Evolutionary conservation across 35 echinoderm and acorn worm genomes (phyloP).

Genomic region (Apostichopus californicus): DNA sequence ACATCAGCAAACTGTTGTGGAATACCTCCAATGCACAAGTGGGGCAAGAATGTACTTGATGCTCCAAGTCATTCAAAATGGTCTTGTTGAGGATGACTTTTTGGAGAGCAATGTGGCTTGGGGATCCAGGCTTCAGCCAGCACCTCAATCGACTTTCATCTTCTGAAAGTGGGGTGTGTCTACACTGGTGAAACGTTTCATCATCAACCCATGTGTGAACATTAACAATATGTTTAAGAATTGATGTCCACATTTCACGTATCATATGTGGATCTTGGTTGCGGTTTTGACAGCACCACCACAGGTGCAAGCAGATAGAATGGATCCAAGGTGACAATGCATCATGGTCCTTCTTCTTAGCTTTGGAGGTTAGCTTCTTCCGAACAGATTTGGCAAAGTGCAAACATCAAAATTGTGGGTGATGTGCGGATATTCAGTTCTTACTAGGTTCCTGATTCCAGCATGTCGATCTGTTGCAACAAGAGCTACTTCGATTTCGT

Average conservation of each 20-base stretch:
- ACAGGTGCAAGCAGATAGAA: no score
- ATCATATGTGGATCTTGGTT: background rate
- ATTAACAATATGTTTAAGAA: background rate
- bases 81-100: background rate
- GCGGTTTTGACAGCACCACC: no score
- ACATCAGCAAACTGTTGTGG: constrained; percentile 24
- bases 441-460: background rate
- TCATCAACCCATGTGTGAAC: no score
- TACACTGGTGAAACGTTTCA: no score
- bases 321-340: no score
- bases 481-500: background rate
- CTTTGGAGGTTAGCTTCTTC: no score
- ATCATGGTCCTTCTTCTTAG: no score
- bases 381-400: constrained; percentile 50
- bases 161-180: no score
- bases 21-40: constrained; percentile 22
- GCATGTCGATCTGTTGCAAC: background rate
- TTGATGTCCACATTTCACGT: constrained; percentile 49
- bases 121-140: no score
- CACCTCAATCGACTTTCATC: no score
- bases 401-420: constrained; percentile 69
- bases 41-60: constrained; percentile 10
- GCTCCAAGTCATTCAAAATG: constrained; percentile 52
- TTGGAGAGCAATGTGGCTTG: constrained; percentile 5
- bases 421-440: constrained; percentile 1